phyloP scores from a whole-genome alignment of 2,797 vertebrate species.

The Kryptolebias ocellatus region DNA sequence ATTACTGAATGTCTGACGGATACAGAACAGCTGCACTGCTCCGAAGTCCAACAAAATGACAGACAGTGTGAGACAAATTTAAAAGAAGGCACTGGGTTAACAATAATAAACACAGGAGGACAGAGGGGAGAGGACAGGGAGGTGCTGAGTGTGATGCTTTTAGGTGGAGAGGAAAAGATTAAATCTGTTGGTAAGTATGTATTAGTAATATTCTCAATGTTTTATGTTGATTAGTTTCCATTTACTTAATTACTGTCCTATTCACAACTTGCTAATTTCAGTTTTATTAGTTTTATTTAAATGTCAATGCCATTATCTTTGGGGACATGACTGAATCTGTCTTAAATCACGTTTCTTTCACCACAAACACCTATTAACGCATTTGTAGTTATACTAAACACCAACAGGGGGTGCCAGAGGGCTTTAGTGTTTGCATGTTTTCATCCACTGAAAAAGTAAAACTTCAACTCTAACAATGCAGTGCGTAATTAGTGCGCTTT shows the following conservation, averaged over 20 bases:
- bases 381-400: constrained; percentile 1
- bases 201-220: neutral
- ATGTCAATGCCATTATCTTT: neutral
- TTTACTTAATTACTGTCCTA: neutral
- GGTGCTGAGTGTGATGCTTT: constrained; percentile 3
- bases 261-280: neutral
- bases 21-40: constrained; percentile 1
- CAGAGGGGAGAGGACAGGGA: neutral
- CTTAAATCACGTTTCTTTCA: neutral
- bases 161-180: neutral
- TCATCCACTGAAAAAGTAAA: neutral
- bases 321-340: neutral
- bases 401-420: constrained; percentile 42
- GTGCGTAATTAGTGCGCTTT: neutral
- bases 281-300: neutral
- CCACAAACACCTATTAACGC: neutral
- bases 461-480: neutral
- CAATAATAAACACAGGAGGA: neutral
- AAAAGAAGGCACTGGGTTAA: neutral
- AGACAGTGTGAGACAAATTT: neutral
- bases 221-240: neutral
- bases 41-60: constrained; percentile 3
- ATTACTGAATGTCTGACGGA: constrained; percentile 12
- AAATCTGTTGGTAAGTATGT: constrained; percentile 30
- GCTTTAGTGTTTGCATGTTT: neutral